Base-by-base conservation (phyloP, 2,888 invertebrate genomes). In the Ischnus inquisitorius region DNA sequence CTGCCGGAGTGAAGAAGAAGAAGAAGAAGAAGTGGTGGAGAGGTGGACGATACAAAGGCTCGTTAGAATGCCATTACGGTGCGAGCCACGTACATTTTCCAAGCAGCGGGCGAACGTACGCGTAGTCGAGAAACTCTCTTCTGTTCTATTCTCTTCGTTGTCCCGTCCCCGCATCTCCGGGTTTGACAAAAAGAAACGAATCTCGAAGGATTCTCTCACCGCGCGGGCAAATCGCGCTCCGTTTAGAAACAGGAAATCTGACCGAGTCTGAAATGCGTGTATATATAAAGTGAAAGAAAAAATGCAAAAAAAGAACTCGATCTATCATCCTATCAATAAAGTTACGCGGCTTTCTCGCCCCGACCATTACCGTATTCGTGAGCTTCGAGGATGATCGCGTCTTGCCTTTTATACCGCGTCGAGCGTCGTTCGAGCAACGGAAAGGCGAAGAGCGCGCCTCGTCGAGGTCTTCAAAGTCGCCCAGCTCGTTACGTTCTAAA, bases 401-500 rank as follows among this genome's bases (percentile, higher is more conserved):
- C 67, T 57, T 62, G 22, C 54, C 51, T 81, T 65, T 64, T 68
- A 34, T 34, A 75, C 62, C 39, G 22, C 25, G 34, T 16, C 48
- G 41, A 22, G 22, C n/a, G 10, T 5, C 48, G 62, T 22, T 54
- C 39, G 41, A 22, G 46, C 76, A 43, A n/a, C 43, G 16, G n/a
- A n/a, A n/a, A 16, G 16, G 41, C 16, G 43, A 74, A 39, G 60
- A 79, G 79, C 84, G 57, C n/a, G n/a, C n/a, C 86, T 89, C 75
- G 41, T 5, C 64, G 76, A 69, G 77, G 85, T 88, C 87, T 88
- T 90, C 88, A 87, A 89, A 90, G 89, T 89, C 89, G 88, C 80
- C 86, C 88, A 88, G 81, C 88, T 89, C 87, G 89, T 89, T 89
- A 87, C 88, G 82, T 85, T 87, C 88, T 84, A 75, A 78, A 65